A percentile compares a stretch with the other conserved stretches of the same genome.
phyloP scores from a whole-genome alignment of 2,797 vertebrate species.

The Monodelphis domestica region DNA sequence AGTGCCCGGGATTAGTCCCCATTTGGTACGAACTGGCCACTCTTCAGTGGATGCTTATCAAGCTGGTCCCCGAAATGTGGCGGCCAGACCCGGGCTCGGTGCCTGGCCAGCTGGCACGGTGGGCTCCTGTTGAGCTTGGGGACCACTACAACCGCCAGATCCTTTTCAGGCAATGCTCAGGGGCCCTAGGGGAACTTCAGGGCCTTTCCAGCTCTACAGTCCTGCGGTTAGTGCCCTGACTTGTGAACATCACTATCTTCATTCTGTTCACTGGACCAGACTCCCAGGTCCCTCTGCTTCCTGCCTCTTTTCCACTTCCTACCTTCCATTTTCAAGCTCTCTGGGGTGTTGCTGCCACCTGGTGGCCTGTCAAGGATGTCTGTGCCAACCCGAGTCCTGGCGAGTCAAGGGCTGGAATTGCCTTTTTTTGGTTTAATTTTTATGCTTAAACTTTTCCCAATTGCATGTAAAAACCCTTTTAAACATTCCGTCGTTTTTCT shows the following conservation, averaged over 20 bases:
- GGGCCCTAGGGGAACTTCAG: background rate
- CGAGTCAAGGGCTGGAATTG: background rate
- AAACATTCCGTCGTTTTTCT: no score
- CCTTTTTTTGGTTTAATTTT: no score
- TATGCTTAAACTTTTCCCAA: no score
- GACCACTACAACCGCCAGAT: background rate
- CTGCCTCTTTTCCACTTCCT: background rate
- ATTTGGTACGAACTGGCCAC: background rate
- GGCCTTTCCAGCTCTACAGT: background rate
- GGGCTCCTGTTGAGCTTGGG: constrained; percentile 9
- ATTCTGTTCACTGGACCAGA: background rate
- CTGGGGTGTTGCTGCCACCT: background rate
- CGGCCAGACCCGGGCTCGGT: background rate
- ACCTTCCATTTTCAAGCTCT: background rate
- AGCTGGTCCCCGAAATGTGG: no score
- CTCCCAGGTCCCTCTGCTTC: background rate
- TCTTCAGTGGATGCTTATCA: background rate
- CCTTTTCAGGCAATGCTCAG: background rate
- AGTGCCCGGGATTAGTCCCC: background rate
- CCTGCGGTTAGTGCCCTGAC: background rate
- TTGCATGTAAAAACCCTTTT: no score
- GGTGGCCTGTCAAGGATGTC: background rate
- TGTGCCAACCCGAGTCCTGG: background rate
- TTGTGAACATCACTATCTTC: background rate
- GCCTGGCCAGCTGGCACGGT: no score